These are phyloP conservation scores for Struthidea cinerea DNA, from an alignment of 2,113 vertebrate genomes.

Conservation along the genomic window DNA sequence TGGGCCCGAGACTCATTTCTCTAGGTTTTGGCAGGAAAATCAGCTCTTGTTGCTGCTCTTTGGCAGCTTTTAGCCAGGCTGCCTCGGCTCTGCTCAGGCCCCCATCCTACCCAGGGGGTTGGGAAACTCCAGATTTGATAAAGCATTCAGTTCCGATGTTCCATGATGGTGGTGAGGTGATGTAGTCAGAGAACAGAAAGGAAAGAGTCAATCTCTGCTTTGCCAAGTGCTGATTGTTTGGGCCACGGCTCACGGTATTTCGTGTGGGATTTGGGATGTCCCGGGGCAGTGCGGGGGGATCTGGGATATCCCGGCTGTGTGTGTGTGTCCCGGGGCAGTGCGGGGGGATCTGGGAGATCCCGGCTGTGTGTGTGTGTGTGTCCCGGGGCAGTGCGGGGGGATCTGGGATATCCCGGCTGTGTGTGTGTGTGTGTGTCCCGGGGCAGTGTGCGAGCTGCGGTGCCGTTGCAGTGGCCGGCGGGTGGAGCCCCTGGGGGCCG, in stretches of 20 bases:
- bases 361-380: too few relatives aligned
- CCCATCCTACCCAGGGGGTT: neutral
- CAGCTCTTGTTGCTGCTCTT: neutral
- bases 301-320: neutral
- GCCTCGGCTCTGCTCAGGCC: neutral
- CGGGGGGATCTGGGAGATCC: neutral
- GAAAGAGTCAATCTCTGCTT: neutral
- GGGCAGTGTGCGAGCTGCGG: neutral
- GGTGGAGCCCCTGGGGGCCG: slow-evolving; percentile 87
- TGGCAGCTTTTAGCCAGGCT: neutral
- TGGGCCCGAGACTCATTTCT: neutral
- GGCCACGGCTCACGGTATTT: neutral
- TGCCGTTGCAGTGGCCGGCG: slow-evolving; percentile 79
- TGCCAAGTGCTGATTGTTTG: neutral
- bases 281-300: neutral
- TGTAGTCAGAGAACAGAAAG: neutral
- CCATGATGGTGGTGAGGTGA: neutral
- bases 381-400: neutral
- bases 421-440: neutral
- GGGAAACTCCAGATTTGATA: neutral
- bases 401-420: neutral
- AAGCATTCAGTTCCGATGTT: neutral
- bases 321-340: neutral
- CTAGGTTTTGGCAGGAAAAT: neutral
- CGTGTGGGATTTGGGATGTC: neutral